Evolutionary conservation across 2,888 invertebrate species (phyloP).

Genomic region (Stegana nigrithorax): DNA sequence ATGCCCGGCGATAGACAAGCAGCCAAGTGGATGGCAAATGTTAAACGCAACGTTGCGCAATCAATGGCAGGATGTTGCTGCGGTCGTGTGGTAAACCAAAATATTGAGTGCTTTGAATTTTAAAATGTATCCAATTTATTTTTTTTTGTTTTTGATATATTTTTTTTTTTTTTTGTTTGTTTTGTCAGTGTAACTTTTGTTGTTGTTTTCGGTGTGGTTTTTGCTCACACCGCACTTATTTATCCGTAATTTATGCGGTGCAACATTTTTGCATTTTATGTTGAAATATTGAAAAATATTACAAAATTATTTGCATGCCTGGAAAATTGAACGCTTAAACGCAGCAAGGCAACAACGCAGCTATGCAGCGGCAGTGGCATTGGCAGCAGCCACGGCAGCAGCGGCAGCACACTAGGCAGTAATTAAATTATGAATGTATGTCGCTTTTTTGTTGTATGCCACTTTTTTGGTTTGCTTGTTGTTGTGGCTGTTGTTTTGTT

Average conservation of each 20-base stretch:
- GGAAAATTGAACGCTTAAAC: background rate
- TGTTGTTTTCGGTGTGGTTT: background rate
- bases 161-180: background rate
- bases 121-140: background rate
- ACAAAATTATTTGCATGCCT: background rate
- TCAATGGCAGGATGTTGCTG: constrained; percentile 5
- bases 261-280: constrained; percentile 10
- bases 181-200: background rate
- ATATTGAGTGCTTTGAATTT: constrained; percentile 13
- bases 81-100: background rate
- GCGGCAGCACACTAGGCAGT: background rate
- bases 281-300: background rate
- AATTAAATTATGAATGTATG: constrained; percentile 5
- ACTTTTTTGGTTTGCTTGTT: too few species aligned
- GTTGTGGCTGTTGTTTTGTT: too few species aligned
- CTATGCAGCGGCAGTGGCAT: too few species aligned
- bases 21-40: background rate
- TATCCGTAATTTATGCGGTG: constrained; percentile 29
- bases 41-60: constrained; percentile 10
- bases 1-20: too few species aligned
- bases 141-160: too few species aligned
- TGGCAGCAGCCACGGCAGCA: too few species aligned
- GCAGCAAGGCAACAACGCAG: background rate
- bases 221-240: constrained; percentile 17
- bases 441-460: too few species aligned